Evolutionary conservation across 2,113 vertebrate genomes (phyloP).

Genomic region (Malurus cyaneus): DNA sequence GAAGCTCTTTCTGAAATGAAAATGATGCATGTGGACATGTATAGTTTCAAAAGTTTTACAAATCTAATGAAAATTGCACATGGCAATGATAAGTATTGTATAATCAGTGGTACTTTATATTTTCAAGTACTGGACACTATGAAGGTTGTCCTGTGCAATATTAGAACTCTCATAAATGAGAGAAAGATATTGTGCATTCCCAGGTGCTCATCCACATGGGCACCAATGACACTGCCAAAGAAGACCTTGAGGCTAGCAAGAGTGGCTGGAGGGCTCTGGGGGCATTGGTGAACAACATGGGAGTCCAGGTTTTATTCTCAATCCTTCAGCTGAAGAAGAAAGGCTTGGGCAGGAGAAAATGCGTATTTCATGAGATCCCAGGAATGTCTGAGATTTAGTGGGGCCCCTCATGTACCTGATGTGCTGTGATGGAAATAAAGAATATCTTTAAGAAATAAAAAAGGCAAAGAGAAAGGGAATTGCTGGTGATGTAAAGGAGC

Average conservation of each 20-base stretch:
- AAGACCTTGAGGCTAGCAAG: not conserved
- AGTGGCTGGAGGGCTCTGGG: not conserved
- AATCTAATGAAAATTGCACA: not conserved
- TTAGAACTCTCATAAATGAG: not conserved
- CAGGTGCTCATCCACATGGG: not conserved
- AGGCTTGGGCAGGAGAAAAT: not conserved
- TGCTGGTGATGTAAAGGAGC: not conserved
- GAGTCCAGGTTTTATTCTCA: not conserved
- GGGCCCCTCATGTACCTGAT: accelerated
- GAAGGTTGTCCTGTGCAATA: not conserved
- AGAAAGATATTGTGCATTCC: not conserved
- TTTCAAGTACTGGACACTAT: not conserved
- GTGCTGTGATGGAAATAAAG: not conserved
- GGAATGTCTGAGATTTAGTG: not conserved
- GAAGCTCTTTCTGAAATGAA: not conserved
- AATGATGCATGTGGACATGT: not conserved
- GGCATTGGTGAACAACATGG: not conserved
- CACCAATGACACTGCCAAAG: not conserved
- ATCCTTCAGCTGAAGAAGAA: not conserved
- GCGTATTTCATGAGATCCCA: not conserved
- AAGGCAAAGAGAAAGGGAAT: not conserved
- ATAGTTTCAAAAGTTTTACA: not conserved
- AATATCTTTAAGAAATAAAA: not conserved
- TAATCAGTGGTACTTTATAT: not conserved
- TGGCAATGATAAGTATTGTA: not conserved